These are phyloP conservation scores for Menidia menidia DNA, from an alignment of 2,797 vertebrate genomes.

Conservation along the genomic window DNA sequence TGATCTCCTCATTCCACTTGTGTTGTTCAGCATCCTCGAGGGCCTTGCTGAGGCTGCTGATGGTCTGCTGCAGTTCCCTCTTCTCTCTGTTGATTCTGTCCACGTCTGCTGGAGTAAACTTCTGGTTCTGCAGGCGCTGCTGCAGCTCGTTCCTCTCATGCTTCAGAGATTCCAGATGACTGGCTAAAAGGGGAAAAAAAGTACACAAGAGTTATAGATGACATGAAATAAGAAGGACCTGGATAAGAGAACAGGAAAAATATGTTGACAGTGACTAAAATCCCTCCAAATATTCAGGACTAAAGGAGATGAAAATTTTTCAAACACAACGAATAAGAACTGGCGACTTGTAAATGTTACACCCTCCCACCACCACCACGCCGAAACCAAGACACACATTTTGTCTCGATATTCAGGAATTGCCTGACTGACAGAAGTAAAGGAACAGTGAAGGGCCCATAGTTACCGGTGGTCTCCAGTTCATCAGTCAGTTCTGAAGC, in stretches of 20 bases:
- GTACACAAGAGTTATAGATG: no score
- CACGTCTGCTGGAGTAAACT: constrained; percentile 92
- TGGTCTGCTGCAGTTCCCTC: constrained; percentile 90
- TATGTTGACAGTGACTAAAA: no score
- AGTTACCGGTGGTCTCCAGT: constrained; percentile 86
- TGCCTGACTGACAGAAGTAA: no score
- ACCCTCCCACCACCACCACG: no score
- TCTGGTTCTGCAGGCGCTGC: constrained; percentile 89
- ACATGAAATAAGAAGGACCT: no score
- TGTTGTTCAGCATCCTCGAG: constrained; percentile 89
- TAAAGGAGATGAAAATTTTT: no score
- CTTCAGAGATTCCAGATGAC: constrained; percentile 87
- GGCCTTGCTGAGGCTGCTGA: constrained; percentile 86
- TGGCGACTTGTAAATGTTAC: no score
- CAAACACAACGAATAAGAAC: no score
- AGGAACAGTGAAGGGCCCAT: neutral
- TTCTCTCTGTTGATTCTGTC: constrained; percentile 94
- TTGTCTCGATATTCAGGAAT: no score
- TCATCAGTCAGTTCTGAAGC: constrained; percentile 83
- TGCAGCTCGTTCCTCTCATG: constrained; percentile 87
- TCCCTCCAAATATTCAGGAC: no score
- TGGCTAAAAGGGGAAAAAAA: constrained; percentile 77
- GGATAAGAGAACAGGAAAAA: no score
- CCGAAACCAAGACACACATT: no score
- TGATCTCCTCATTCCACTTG: constrained; percentile 93